Evolutionary conservation across 2,113 vertebrate species (phyloP), one percentile per base, ranked within the genome.

Genomic region (Cololabis saira): DNA sequence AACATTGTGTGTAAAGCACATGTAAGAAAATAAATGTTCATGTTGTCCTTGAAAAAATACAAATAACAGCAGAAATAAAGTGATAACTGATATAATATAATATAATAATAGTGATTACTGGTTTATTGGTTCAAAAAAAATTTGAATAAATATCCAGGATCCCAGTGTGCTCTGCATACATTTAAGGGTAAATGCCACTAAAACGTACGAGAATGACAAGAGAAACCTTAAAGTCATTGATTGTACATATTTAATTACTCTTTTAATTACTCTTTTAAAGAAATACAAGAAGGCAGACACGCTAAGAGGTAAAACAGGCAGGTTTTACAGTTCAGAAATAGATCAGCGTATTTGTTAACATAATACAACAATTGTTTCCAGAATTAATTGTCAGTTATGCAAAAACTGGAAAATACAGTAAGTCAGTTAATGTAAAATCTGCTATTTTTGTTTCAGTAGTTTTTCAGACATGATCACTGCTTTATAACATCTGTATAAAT

Each of bases 191-290:
- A 37, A 11, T 37, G 33, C 10, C 33, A 37, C 33, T 27, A 27
- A 7, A 37, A 37, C 5, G 33, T 37, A 9, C 33, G 10, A 37
- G 33, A 37, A 37, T 37, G 33, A 37, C 33, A 37, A 37, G 10
- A 37, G 10, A 37, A 37, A 37, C 30, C n/a, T 0, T 6, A 5
- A 22, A 19, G 67, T 67, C 12, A 49, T 60, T 71, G 43, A 40
- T 27, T 53, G 15, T 44, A 63, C 58, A 64, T 51, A 75, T 82
- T 80, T 71, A 85, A 70, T 82, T 17, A 27, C 61, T n/a, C 58
- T 59, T 63, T 45, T 40, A 44, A 57, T 61, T 61, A n/a, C n/a
- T n/a, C n/a, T n/a, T n/a, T n/a, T n/a, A 40, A 67, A 37, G 22
- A 41, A 22, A 40, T 21, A 33, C 30, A 44, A 27, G 43, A 33